Evolutionary conservation across 2,888 invertebrate genomes (phyloP), one percentile per base, ranked within the genome.

Genomic region (Druceiella hillmani): DNA sequence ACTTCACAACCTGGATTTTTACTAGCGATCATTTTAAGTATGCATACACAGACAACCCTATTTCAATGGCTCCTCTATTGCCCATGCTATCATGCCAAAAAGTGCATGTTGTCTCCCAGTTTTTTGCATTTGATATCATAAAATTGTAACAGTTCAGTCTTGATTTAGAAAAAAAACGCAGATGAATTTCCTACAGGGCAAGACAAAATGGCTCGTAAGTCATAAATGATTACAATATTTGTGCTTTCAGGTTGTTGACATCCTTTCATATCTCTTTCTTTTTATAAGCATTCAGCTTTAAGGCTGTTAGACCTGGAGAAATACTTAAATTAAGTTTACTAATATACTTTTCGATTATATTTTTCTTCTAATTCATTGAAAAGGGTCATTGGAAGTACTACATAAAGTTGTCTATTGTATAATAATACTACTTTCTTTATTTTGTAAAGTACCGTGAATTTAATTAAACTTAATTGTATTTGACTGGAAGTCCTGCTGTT

Each of bases 121-220:
- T n/a, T n/a, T n/a, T n/a, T n/a, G n/a, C n/a, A n/a, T n/a, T n/a
- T n/a, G 44, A 44, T 27, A 49, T 40, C 12, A 41, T 45, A 6
- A 46, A 46, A 36, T 48, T 46, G 27, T 43, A 48, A 34, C 45
- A 46, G 25, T 42, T 46, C 7, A 46, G 27, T 32, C 29, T 43
- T 15, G 36, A 38, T 44, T 50, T 52, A 54, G 43, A 56, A 44
- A 50, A 56, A 43, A 43, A 56, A 54, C 14, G 49, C 39, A 12
- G 52, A 54, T 15, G 50, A 45, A 36, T 55, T 44, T 20, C 55
- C 54, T 34, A 49, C 45, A 17, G 55, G 55, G 31, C 47, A 47
- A 10, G 52, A 53, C 26, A 57, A 48, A 2, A 55, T 55, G 20
- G 56, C 55, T 41, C 58, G 54, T 38, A 57, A 43, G 36, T 43